Evolutionary conservation across 1,140 invertebrate species (phyloP), one percentile per base, ranked within the genome.

Genomic region (Leguminivora glycinivorella): DNA sequence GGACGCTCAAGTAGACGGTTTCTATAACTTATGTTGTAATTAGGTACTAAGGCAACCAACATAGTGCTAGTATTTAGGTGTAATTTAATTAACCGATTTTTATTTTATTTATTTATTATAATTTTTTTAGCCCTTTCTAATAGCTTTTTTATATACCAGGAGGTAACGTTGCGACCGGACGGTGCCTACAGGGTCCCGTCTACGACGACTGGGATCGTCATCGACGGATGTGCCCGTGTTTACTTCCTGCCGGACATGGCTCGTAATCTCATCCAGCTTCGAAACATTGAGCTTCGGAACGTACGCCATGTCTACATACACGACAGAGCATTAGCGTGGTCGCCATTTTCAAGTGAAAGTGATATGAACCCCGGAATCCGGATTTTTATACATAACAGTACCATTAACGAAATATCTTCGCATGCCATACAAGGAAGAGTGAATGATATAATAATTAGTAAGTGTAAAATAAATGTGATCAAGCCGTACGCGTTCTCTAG

Each of bases 401-500:
- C 91, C 63, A 88, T 95, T 38, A 91, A 93, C 34, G 87, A 93
- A 34, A 92, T 96, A 40, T 93, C 95, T 2, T 94, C 94, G 40
- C 94, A 95, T 77, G 93, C 94, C 1, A 94, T 96, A 71, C 93
- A 93, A 73, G 96, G 96, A 2, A 93, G 94, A 67, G 93, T 96
- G 52, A 94, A 95, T 72, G 93, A 94, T 70, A 94, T 96, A 68
- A 85, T 90, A 31, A 93, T 97, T 47, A 92, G 93, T 24, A 90
- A 93, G 67, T 93, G 94, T 6, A 84, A 87, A 56, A 94, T 96
- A 56, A 91, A 93, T 1, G 90, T 92, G 24, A 88, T 96, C 56
- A 92, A 92, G 70, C 93, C 95, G 0, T 96, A 95, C 80, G 95
- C 95, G 0, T 95, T 97, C 81, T 94, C 95, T 67, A 95, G 94